These are phyloP conservation scores for Chironomus tepperi DNA, from an alignment of 1,140 invertebrate genomes.

Conservation along the genomic window DNA sequence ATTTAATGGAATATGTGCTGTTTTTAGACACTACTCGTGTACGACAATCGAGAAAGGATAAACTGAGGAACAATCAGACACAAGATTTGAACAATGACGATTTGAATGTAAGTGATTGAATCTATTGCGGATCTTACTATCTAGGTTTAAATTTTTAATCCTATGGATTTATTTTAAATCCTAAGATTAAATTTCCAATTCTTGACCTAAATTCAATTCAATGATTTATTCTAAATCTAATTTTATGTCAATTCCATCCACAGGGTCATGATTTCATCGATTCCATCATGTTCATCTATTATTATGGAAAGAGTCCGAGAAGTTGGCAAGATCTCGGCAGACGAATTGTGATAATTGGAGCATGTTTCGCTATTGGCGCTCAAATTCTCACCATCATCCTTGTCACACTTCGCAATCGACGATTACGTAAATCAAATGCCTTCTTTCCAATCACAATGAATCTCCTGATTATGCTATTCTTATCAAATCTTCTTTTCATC, in stretches of 20 bases:
- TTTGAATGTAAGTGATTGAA: conserved; percentile 16
- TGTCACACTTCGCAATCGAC: conserved; percentile 35
- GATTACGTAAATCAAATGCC: conserved; percentile 25
- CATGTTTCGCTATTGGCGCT: conserved; percentile 37
- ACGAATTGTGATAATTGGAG: conserved; percentile 38
- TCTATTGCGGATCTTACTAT: too few species aligned
- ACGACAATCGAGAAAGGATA: neutral
- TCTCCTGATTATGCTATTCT: conserved; percentile 34
- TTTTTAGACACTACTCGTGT: conserved; percentile 3
- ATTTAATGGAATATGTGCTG: neutral
- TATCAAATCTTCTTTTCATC: conserved; percentile 42
- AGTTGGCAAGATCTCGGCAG: conserved; percentile 35
- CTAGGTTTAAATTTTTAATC: too few species aligned
- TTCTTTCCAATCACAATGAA: conserved; percentile 30
- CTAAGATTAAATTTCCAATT: neutral
- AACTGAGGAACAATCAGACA: neutral
- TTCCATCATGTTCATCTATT: conserved; percentile 48
- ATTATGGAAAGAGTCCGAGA: conserved; percentile 40
- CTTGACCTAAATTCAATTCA: neutral
- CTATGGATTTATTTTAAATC: too few species aligned
- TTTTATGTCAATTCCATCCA: neutral
- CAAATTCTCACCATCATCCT: conserved; percentile 36
- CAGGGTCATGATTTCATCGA: conserved; percentile 47
- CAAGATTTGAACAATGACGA: conserved; percentile 20
- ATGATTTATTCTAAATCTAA: neutral